A percentile compares a stretch with the other conserved stretches of the same genome.
These are phyloP conservation scores for Hylyphantes graminicola DNA, from an alignment of 1,140 invertebrate species.

Conservation along the genomic window DNA sequence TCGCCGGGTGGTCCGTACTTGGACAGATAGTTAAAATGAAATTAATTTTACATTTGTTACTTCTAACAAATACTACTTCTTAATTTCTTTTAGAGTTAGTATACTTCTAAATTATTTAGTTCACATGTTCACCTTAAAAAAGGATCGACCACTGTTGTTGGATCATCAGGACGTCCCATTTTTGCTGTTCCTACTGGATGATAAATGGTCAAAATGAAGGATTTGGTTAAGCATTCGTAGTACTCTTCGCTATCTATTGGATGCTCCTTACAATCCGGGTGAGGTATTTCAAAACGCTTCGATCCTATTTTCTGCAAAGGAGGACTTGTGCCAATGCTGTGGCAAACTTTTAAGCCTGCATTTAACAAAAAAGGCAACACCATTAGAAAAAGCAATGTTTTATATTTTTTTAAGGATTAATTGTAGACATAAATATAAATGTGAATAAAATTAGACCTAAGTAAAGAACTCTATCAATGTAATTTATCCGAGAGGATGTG, in stretches of 20 bases:
- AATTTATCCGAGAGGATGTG: too few relatives aligned
- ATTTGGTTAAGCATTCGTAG: slow-evolving; percentile 77
- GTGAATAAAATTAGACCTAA: too few relatives aligned
- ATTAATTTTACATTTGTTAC: too few relatives aligned
- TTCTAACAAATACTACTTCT: too few relatives aligned
- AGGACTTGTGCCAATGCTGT: slow-evolving; percentile 73
- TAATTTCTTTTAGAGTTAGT: too few relatives aligned
- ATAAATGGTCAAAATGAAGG: slow-evolving; percentile 81
- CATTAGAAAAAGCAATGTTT: background rate
- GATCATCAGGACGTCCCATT: slow-evolving; percentile 79
- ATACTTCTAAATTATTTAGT: too few relatives aligned
- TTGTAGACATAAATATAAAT: too few relatives aligned
- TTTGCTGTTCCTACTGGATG: slow-evolving; percentile 78
- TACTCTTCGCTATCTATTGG: slow-evolving; percentile 82
- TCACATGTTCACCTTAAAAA: slow-evolving; percentile 70
- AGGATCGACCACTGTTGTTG: slow-evolving; percentile 80
- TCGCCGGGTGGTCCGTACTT: too few relatives aligned
- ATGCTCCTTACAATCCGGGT: slow-evolving; percentile 80
- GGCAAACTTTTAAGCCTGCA: slow-evolving; percentile 72
- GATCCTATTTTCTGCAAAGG: slow-evolving; percentile 70
- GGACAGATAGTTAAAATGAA: too few relatives aligned
- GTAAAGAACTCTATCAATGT: too few relatives aligned
- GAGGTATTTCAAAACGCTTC: slow-evolving; percentile 34
- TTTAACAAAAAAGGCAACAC: background rate
- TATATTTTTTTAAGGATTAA: too few relatives aligned